These are phyloP conservation scores for Porites evermanni DNA, from an alignment of 92 coral and sea anemone species.

Conservation along the genomic window DNA sequence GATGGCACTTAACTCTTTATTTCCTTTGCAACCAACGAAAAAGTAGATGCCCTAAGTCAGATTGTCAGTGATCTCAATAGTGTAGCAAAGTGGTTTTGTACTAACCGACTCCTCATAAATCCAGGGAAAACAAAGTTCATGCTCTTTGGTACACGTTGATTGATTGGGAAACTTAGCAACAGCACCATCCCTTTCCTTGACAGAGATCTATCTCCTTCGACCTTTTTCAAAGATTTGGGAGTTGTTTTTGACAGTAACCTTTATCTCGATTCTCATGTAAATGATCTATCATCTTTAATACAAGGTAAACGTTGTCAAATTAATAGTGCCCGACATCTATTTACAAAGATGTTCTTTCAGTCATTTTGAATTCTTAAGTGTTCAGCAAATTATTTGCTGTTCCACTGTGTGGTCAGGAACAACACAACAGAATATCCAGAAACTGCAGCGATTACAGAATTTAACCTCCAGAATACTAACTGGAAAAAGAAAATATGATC, in stretches of 20 bases:
- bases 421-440: background rate
- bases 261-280: background rate
- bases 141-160: background rate
- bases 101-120: background rate
- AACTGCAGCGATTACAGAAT: background rate
- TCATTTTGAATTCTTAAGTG: background rate
- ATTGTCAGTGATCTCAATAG: background rate
- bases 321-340: background rate
- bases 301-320: background rate
- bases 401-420: background rate
- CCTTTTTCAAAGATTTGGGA: background rate
- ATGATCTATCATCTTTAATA: background rate
- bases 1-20: background rate
- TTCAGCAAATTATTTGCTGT: background rate
- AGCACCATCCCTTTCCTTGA: background rate
- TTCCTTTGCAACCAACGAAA: slow-evolving; percentile 1
- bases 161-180: background rate
- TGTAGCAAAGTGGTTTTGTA: background rate
- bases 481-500: background rate
- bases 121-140: no score
- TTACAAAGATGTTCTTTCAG: background rate
- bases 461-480: background rate
- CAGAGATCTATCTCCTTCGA: background rate
- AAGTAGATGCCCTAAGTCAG: background rate
- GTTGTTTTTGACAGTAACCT: background rate